Base-by-base conservation (phyloP, 1,140 invertebrate species). In the Colletes gigas region DNA sequence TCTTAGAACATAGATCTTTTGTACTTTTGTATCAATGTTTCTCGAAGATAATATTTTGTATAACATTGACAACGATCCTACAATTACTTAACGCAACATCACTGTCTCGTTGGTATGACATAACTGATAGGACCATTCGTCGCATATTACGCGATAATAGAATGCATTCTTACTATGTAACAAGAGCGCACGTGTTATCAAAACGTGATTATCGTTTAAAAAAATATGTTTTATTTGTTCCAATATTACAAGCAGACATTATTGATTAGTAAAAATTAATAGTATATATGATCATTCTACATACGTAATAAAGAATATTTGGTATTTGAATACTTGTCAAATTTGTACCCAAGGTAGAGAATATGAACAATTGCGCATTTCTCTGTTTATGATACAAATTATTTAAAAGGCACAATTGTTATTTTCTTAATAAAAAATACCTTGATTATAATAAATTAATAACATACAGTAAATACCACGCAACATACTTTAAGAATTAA, bases 151-250 rank as follows among this genome's bases (percentile, higher is more conserved):
- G 30, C 2, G 30, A 30, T 30, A 30, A 30, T 30, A 30, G 30
- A 30, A 30, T 30, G 30, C 30, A 30, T 30, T 30, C 30, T 30
- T 30, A 30, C 30, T 30, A 30, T 30, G 30, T 30, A 30, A 30
- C 30, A 30, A 30, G 30, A 30, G 30, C 2, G 30, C 30, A 30
- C 30, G 30, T 30, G 30, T 30, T 30, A 30, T 30, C 30, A 30
- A 30, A 30, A 30, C 30, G 30, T 30, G 30, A 30, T 30, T 30
- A 30, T 8, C 60, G 19, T 47, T 63, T 77, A 66, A 19, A 77
- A 85, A 85, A 84, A 84, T 85, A 85, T 19, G 19, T 17, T 75
- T 76, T 73, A 71, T 80, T 75, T 68, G 47, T 62, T 72, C 3
- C 4, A 75, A 67, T 74, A 70, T 72, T 60, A 75, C 15, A 76